A percentile compares a stretch with the other conserved stretches of the same genome.
Conservation (phyloP, 2,113 vertebrate genomes). For the Clarias batrachus region DNA sequence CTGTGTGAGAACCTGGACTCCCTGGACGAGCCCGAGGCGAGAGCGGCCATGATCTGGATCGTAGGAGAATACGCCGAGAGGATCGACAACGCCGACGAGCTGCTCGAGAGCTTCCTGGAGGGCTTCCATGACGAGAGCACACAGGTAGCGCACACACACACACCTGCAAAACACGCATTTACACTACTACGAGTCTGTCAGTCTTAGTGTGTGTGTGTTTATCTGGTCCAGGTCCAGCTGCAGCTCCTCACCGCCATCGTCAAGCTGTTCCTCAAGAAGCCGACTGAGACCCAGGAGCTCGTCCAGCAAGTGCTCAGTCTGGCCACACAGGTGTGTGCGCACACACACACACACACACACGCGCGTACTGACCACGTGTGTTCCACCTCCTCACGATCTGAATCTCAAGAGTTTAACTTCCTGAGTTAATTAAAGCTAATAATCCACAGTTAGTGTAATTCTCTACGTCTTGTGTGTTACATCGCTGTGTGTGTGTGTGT, state of each 20-base stretch:
- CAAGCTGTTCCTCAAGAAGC: constrained; percentile 97
- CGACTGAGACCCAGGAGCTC: constrained; percentile 94
- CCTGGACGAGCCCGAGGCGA: constrained; percentile 13
- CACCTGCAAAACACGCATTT: too few species aligned
- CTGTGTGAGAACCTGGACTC: constrained; percentile 29
- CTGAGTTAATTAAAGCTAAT: neutral
- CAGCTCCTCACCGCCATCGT: constrained; percentile 94
- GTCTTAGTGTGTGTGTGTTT: neutral
- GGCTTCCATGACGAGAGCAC: constrained; percentile 17
- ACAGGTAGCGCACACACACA: constrained; percentile 12
- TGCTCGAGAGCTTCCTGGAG: constrained; percentile 24
- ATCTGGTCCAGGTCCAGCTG: constrained; percentile 84
- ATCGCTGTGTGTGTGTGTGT: neutral
- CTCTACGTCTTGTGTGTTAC: neutral
- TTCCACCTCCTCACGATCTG: too few species aligned
- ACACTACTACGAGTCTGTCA: too few species aligned
- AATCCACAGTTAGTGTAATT: neutral
- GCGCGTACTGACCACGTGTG: too few species aligned
- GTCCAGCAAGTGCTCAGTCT: constrained; percentile 97
- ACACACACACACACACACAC: constrained; percentile 33
- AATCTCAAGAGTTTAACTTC: too few species aligned
- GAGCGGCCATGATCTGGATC: constrained; percentile 25
- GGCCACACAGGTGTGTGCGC: constrained; percentile 86
- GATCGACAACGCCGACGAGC: constrained; percentile 22
- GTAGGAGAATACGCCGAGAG: constrained; percentile 25